Evolutionary conservation across 2,113 vertebrate species (phyloP), one percentile per base, ranked within the genome.

Genomic region (Vimba vimba): DNA sequence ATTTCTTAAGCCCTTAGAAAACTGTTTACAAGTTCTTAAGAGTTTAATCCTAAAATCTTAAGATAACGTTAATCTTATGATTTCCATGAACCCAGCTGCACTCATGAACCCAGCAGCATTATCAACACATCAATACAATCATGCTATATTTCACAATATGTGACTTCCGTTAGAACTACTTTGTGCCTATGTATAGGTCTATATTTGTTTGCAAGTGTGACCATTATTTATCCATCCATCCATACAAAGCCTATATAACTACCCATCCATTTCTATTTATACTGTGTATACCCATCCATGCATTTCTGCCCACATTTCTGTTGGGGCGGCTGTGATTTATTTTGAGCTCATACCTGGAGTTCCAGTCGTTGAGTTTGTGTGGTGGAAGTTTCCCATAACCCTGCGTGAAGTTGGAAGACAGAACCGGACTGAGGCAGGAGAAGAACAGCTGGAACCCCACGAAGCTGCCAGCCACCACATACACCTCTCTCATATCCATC

Each of bases 401-500:
- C 1, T 90, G 87, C 0, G 92, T 84, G 87, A 96, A 86, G 57
- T 83, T 86, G 2, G 87, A 73, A 23, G 94, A 96, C 87, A 95
- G 85, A 73, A 84, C 87, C 1, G 94, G 94, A 78, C 94, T 94
- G 90, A 90, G 88, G 80, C 92, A 90, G 0, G 94, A 94, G 92
- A 95, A 95, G 68, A 95, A 90, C 1, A 95, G 85, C 92, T 96
- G 95, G 92, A 96, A 95, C 25, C 88, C 87, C 68, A 92, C 88
- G 4, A 96, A 96, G 92, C 95, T 96, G 89, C 94, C 91, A 66
- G 93, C 93, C 23, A 95, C 91, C 89, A 96, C 94, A 39, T 89
- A 93, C 93, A 95, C 92, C 94, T 96, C 95, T 94, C 94, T 94
- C 83, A 81, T 93, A 91, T 95, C 95, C 95, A 95, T 95, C 93